Base-by-base conservation (phyloP, 2,797 vertebrate species). In the Pantherophis alleghaniensis region DNA sequence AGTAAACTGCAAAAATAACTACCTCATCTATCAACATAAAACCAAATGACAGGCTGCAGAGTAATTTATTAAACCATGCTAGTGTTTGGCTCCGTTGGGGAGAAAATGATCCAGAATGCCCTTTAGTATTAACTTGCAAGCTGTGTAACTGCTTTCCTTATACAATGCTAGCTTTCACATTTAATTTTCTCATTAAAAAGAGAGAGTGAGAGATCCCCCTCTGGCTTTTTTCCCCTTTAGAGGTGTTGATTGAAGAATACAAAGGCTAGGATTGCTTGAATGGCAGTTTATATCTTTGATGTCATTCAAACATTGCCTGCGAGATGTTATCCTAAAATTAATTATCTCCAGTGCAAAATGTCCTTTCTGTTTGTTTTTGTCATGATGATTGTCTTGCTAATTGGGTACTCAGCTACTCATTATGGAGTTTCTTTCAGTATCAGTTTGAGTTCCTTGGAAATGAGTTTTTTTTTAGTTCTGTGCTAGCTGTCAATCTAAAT, bases 241-340 rank as follows among this genome's bases (percentile, higher is more conserved):
- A 93, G 3, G 22, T 94, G 93, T 94, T 94, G 88, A 95, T 86
- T 89, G 60, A 91, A 92, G n/a, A 51, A 94, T 92, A 63, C 51
- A 88, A 60, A 91, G 87, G 86, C 89, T 95, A 95, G 92, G 96
- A 89, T 32, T 94, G 51, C 74, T 86, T 91, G 91, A 92, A 94
- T 74, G 86, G 63, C n/a, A 87, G 91, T 93, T 86, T 91, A 87
- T 83, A 92, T 83, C 88, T 88, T 92, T 94, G 93, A 93, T 94
- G 93, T 79, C 90, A 79, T 59, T 93, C 32, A 56, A 66, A 74
- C 74, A 56, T 57, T 91, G 91, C 92, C 93, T 96, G 87, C 55
- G 86, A 95, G 94, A 95, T 94, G 83, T 91, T 95, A 95, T 94
- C 90, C 60, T 88, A 92, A 95, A 96, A 96, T 95, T 95, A 95